Conservation (phyloP, 2,888 invertebrate genomes). For the Drosophila ochracea region DNA sequence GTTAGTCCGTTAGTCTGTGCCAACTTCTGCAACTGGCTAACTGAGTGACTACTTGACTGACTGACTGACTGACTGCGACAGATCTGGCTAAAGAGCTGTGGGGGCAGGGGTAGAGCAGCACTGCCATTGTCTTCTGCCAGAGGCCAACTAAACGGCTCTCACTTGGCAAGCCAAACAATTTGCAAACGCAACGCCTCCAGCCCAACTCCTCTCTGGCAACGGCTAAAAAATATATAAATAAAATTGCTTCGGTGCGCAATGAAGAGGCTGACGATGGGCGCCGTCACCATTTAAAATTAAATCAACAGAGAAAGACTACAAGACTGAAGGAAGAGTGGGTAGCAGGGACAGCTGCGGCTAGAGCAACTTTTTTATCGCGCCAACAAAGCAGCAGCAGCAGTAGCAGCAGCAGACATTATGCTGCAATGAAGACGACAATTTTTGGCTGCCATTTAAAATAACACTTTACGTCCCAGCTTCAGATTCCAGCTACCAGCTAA, state of each 20-base stretch:
- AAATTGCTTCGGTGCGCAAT: constrained; percentile 66
- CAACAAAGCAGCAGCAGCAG: constrained; percentile 63
- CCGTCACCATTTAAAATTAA: constrained; percentile 82
- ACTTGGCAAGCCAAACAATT: constrained; percentile 76
- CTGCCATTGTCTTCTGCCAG: constrained; percentile 61
- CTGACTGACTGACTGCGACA: constrained; percentile 21
- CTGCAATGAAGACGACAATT: constrained; percentile 78
- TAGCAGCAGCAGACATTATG: constrained; percentile 66
- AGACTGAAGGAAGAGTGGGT: background rate
- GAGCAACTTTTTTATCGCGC: constrained; percentile 75
- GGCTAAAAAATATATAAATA: constrained; percentile 67
- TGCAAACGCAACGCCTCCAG: constrained; percentile 35
- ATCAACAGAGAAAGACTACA: constrained; percentile 73
- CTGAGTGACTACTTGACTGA: constrained; percentile 35
- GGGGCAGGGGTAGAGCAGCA: background rate
- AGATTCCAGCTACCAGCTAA: background rate
- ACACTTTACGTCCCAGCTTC: constrained; percentile 52
- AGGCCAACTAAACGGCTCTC: constrained; percentile 71
- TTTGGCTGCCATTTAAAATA: constrained; percentile 79
- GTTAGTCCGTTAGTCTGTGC: constrained; percentile 47
- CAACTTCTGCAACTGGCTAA: constrained; percentile 46
- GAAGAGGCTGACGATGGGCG: constrained; percentile 62
- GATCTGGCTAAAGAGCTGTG: constrained; percentile 1
- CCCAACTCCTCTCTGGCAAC: constrained; percentile 3
- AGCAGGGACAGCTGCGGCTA: constrained; percentile 32